Evolutionary conservation across 1,140 invertebrate species (phyloP).

Genomic region (Euwallacea similis): DNA sequence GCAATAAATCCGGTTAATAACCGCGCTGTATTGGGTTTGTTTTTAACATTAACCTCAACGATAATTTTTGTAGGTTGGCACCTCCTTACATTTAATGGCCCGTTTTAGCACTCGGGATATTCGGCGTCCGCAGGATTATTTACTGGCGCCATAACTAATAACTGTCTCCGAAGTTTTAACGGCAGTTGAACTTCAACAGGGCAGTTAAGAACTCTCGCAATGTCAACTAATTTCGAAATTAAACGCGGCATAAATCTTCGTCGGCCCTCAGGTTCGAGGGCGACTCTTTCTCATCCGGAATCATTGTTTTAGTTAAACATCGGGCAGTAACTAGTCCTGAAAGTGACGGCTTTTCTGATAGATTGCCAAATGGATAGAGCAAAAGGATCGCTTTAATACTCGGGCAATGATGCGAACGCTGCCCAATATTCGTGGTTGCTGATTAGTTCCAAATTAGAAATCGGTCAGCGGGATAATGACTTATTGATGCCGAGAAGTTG

Average conservation of each 20-base stretch:
- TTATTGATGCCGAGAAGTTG: constrained; percentile 13
- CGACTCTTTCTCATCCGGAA: too few species aligned
- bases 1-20: too few species aligned
- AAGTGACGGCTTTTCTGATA: constrained; percentile 5
- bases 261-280: constrained; percentile 6
- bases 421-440: constrained; percentile 13
- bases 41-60: not conserved
- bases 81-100: constrained; percentile 16
- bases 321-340: too few species aligned
- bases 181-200: constrained; percentile 32
- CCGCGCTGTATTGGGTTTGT: not conserved
- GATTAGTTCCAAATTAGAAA: constrained; percentile 19
- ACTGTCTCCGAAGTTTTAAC: constrained; percentile 33
- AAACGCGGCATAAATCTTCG: constrained; percentile 26
- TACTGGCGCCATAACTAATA: constrained; percentile 32
- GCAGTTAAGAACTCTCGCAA: constrained; percentile 22
- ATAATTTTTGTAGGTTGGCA: not conserved
- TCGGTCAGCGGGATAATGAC: constrained; percentile 22
- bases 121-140: constrained; percentile 12
- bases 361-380: constrained; percentile 15
- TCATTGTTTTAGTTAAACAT: too few species aligned
- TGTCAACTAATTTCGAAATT: constrained; percentile 34
- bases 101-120: constrained; percentile 22
- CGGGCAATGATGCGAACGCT: not conserved
- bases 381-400: constrained; percentile 22